phyloP scores from a whole-genome alignment of 2,888 invertebrate genomes.

The Dilophus febrilis region DNA sequence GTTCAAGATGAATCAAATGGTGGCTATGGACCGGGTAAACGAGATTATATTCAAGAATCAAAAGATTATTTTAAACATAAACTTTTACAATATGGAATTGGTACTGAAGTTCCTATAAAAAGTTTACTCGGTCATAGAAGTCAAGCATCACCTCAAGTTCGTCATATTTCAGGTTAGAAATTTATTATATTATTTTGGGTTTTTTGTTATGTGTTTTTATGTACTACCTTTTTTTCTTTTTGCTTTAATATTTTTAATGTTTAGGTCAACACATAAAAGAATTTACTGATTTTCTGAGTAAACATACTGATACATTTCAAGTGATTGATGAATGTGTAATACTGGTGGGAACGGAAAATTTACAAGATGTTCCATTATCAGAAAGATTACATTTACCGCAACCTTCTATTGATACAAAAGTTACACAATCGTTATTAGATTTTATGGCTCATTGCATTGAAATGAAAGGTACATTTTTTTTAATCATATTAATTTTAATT shows the following conservation, averaged over 20 bases:
- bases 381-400: conserved; percentile 52
- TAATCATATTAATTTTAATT: neutral
- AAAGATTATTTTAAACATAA: conserved; percentile 95
- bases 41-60: conserved; percentile 89
- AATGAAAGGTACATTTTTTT: conserved; percentile 38
- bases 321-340: conserved; percentile 65
- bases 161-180: conserved; percentile 66
- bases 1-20: conserved; percentile 38
- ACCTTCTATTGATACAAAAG: conserved; percentile 64
- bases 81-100: conserved; percentile 86
- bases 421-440: conserved; percentile 64
- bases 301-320: conserved; percentile 71
- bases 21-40: conserved; percentile 39
- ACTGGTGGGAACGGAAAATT: conserved; percentile 51
- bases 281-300: conserved; percentile 74
- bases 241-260: conserved; percentile 2
- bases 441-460: conserved; percentile 71
- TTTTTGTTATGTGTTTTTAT: neutral
- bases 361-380: conserved; percentile 46
- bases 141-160: conserved; percentile 91
- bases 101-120: conserved; percentile 91
- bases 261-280: conserved; percentile 78
- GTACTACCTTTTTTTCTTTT: neutral
- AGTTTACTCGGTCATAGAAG: conserved; percentile 92
- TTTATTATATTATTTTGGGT: neutral